Percentiles rank a stretch among this genome's conserved stretches.
These are phyloP conservation scores for Trissolcus brochymenae DNA, from an alignment of 2,888 invertebrate genomes.

Conservation along the genomic window DNA sequence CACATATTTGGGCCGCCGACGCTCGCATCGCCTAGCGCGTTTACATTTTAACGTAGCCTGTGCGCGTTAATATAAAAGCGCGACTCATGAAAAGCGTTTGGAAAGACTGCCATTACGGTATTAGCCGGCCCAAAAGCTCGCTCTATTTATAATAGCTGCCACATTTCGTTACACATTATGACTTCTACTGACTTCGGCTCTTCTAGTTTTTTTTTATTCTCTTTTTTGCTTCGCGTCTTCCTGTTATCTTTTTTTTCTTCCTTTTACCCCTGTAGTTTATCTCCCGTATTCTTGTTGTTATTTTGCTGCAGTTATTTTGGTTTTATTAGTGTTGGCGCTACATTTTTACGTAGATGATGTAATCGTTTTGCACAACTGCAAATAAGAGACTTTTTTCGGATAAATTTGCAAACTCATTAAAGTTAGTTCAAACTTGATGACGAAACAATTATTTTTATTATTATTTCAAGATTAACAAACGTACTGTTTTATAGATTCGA, in stretches of 20 bases:
- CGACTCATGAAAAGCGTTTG: conserved; percentile 51
- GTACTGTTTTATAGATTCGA: too few relatives aligned
- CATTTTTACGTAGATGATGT: conserved; percentile 24
- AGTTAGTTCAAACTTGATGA: conserved; percentile 5
- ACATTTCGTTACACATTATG: conserved; percentile 30
- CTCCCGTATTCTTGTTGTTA: conserved; percentile 11
- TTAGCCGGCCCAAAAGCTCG: conserved; percentile 51
- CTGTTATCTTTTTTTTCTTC: not conserved
- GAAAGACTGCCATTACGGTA: conserved; percentile 61
- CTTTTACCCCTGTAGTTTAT: conserved; percentile 17
- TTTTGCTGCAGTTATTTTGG: not conserved
- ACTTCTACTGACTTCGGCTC: conserved; percentile 12
- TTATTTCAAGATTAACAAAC: not conserved
- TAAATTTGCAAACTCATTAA: conserved; percentile 7
- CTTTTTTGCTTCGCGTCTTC: not conserved
- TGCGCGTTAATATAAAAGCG: conserved; percentile 41
- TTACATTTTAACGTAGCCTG: conserved; percentile 42
- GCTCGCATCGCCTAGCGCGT: conserved; percentile 16
- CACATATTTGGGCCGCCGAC: conserved; percentile 26
- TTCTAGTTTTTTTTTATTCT: conserved; percentile 7
- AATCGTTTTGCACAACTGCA: conserved; percentile 18
- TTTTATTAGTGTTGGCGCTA: conserved; percentile 27
- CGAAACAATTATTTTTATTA: not conserved
- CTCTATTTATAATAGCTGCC: conserved; percentile 28
- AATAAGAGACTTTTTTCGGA: conserved; percentile 6